phyloP scores from a whole-genome alignment of 2,888 invertebrate species.

The Pseudanteris insignis region DNA sequence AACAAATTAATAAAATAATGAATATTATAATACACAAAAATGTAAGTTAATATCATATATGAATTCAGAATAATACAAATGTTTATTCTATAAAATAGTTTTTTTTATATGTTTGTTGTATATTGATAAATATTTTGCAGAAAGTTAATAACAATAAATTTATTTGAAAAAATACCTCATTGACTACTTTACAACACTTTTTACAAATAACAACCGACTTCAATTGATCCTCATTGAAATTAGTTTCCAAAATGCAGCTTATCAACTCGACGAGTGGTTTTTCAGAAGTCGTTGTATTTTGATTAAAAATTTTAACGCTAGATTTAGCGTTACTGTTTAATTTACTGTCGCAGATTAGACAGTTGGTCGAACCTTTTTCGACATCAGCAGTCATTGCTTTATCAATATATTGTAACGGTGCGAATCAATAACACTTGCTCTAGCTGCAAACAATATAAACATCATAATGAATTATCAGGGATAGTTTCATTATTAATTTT shows the following conservation, averaged over 20 bases:
- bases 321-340: slow-evolving; percentile 69
- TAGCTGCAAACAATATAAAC: not conserved
- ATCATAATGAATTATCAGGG: not conserved
- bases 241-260: slow-evolving; percentile 67
- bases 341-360: slow-evolving; percentile 73
- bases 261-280: slow-evolving; percentile 65
- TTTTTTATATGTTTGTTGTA: no score
- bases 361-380: slow-evolving; percentile 64
- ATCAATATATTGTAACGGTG: no score
- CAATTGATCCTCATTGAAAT: slow-evolving; percentile 68
- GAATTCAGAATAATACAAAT: no score
- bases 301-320: slow-evolving; percentile 69
- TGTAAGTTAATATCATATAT: no score
- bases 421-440: no score
- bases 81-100: no score
- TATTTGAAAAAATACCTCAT: no score
- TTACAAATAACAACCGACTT: slow-evolving; percentile 73
- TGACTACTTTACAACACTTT: slow-evolving; percentile 70
- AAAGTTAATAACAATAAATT: no score
- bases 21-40: no score
- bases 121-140: no score
- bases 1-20: no score
- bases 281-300: slow-evolving; percentile 56
- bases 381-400: slow-evolving; percentile 60
- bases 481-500: not conserved